Evolutionary conservation across 2,888 invertebrate genomes (phyloP).

Genomic region (Apocheima hispidaria): DNA sequence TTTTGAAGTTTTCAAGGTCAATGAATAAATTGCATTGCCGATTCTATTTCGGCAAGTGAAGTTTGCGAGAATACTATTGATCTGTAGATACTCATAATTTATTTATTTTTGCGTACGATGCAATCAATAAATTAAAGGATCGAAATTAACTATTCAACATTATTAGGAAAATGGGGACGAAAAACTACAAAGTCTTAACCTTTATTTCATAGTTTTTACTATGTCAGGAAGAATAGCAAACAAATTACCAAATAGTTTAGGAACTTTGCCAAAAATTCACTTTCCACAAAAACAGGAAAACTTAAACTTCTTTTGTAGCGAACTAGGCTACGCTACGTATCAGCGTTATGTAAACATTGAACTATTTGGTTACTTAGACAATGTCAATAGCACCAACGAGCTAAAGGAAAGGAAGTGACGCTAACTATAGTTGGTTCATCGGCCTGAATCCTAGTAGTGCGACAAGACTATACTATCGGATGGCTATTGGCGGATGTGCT

Average conservation of each 20-base stretch:
- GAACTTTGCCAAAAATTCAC: slow-evolving; percentile 12
- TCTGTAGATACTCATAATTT: slow-evolving; percentile 6
- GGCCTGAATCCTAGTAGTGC: slow-evolving; percentile 71
- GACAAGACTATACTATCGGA: slow-evolving; percentile 54
- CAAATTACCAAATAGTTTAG: neutral
- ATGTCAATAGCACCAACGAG: slow-evolving; percentile 45
- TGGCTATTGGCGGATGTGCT: slow-evolving; percentile 66
- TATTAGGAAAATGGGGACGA: neutral
- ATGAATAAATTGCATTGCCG: slow-evolving; percentile 47
- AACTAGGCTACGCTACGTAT: slow-evolving; percentile 7
- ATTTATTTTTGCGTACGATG: neutral
- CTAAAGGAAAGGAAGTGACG: slow-evolving; percentile 78
- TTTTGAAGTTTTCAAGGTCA: slow-evolving; percentile 83
- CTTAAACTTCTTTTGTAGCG: slow-evolving; percentile 8
- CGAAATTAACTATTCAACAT: neutral
- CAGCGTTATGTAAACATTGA: slow-evolving; percentile 24
- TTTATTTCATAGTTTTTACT: neutral
- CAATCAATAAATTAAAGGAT: neutral
- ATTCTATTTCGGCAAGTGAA: slow-evolving; percentile 31
- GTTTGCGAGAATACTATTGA: slow-evolving; percentile 7
- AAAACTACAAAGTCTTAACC: neutral
- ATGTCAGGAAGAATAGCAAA: neutral
- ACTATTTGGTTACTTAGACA: slow-evolving; percentile 21
- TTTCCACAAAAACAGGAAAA: slow-evolving; percentile 10
- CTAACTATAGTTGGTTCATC: slow-evolving; percentile 68